Percentiles rank a stretch among this genome's conserved stretches.
These are phyloP conservation scores for Drosophila kikkawai DNA, from an alignment of 1,140 invertebrate species.

Conservation along the genomic window DNA sequence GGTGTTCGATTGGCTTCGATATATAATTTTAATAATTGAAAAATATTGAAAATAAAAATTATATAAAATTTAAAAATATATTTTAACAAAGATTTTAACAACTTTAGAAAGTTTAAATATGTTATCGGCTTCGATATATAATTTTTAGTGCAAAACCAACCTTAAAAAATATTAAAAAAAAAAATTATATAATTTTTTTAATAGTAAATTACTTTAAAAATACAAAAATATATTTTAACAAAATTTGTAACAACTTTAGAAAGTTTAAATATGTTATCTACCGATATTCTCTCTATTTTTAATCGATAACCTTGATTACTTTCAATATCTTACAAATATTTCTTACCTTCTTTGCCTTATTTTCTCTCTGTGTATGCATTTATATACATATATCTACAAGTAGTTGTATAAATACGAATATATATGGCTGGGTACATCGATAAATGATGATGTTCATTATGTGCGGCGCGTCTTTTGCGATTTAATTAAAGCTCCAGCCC, in stretches of 20 bases:
- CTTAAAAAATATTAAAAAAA: neutral
- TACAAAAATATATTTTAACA: neutral
- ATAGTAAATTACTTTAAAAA: neutral
- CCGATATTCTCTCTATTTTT: no score
- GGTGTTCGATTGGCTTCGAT: neutral
- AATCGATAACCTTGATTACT: no score
- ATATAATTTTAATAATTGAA: neutral
- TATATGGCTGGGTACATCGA: conserved; percentile 15
- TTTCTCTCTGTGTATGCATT: neutral
- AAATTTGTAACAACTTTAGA: no score
- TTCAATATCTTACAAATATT: no score
- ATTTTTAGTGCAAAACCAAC: no score
- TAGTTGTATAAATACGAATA: conserved; percentile 7
- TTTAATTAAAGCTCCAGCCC: conserved; percentile 69
- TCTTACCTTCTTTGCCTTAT: neutral
- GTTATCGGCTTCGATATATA: neutral
- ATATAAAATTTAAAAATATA: neutral
- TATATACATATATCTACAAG: neutral
- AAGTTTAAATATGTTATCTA: neutral
- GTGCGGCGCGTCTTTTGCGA: conserved; percentile 71
- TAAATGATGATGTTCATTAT: conserved; percentile 79
- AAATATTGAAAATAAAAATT: neutral
- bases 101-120: neutral
- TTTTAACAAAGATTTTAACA: neutral
- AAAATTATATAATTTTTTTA: neutral